Evolutionary conservation across 37 sponge, comb jelly and placozoan genomes (phyloP).

Genomic region (Cliona cf. orientalis): DNA sequence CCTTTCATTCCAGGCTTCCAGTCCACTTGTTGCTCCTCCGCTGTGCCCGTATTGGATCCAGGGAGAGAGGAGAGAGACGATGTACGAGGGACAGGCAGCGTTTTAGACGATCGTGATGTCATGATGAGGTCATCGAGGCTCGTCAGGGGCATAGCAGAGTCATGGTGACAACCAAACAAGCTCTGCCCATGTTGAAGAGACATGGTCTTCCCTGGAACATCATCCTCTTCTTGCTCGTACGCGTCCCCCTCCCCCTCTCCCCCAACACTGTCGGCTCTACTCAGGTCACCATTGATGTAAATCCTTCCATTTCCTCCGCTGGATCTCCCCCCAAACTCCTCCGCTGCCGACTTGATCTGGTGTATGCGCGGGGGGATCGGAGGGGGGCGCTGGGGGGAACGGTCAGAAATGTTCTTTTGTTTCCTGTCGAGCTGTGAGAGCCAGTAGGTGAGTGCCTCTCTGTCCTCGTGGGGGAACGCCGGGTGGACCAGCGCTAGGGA

Average conservation of each 20-base stretch:
- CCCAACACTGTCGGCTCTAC: background rate
- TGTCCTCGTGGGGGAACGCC: slow-evolving; percentile 87
- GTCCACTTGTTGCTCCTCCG: background rate
- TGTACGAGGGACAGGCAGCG: background rate
- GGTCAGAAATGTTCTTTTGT: slow-evolving; percentile 22
- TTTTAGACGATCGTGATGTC: no score
- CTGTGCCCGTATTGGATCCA: background rate
- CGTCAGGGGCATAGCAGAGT: no score
- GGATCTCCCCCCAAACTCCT: background rate
- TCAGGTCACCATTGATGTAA: slow-evolving; percentile 24
- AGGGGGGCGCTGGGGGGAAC: background rate
- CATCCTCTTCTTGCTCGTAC: slow-evolving; percentile 6
- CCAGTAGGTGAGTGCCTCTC: slow-evolving; percentile 79
- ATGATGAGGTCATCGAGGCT: no score
- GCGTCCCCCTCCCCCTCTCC: slow-evolving; percentile 23
- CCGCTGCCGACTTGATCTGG: slow-evolving; percentile 12
- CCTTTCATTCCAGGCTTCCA: slow-evolving; percentile 76
- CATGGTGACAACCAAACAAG: no score
- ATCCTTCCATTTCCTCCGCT: background rate
- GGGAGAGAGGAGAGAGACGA: background rate
- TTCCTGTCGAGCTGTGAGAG: slow-evolving; percentile 74
- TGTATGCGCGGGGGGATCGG: slow-evolving; percentile 15
- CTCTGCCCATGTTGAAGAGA: background rate
- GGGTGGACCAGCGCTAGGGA: slow-evolving; percentile 92
- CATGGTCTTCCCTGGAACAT: background rate